Evolutionary conservation across 2,888 invertebrate genomes (phyloP).

Genomic region (Cenopis cana): DNA sequence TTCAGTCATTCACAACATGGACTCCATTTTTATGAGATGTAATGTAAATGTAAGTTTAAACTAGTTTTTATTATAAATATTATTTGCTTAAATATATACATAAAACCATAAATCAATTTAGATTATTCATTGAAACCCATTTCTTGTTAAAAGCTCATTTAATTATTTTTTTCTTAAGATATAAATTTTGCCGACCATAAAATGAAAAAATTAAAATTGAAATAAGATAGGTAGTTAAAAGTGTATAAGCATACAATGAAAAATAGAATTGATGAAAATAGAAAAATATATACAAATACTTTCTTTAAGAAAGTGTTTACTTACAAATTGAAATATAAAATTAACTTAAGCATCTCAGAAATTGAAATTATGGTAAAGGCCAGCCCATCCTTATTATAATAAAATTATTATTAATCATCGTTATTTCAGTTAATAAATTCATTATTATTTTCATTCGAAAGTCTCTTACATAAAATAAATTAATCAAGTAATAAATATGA

Average conservation of each 20-base stretch:
- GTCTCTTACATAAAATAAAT: constrained; percentile 45
- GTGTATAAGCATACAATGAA: constrained; percentile 46
- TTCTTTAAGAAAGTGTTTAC: constrained; percentile 67
- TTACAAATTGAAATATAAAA: constrained; percentile 53
- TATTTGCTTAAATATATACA: constrained; percentile 11
- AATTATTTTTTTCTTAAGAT: constrained; percentile 22
- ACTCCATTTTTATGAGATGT: neutral
- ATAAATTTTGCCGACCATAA: constrained; percentile 43
- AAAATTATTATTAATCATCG: constrained; percentile 34
- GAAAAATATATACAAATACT: constrained; percentile 66
- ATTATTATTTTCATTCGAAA: constrained; percentile 27
- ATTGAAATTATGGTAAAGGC: constrained; percentile 51
- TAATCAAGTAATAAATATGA: constrained; percentile 22
- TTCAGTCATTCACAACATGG: too few relatives aligned
- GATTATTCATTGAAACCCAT: constrained; percentile 12
- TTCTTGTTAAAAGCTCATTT: constrained; percentile 31
- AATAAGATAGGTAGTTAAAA: constrained; percentile 42
- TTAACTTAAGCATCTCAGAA: constrained; percentile 33
- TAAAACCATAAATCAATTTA: neutral
- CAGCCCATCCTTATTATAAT: constrained; percentile 51
- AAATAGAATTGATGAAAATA: constrained; percentile 47
- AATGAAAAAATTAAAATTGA: constrained; percentile 39
- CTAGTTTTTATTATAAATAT: constrained; percentile 25
- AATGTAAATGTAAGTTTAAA: neutral
- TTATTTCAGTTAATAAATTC: constrained; percentile 35